Conservation (phyloP, 2,113 vertebrate species). For the Tupaia tana region DNA sequence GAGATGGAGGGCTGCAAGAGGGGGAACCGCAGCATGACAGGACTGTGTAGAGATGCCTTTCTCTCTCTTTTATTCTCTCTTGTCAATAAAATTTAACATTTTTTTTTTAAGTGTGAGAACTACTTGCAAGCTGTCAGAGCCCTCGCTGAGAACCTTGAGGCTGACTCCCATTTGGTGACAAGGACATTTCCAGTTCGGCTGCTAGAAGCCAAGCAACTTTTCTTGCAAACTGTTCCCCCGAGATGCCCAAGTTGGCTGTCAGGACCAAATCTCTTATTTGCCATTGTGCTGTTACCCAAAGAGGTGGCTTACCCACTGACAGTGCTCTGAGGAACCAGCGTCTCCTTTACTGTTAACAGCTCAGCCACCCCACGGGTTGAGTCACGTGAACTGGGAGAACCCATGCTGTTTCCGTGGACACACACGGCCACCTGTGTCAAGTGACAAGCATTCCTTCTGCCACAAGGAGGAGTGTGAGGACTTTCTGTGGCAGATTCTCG, state of each 20-base stretch:
- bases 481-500: background rate
- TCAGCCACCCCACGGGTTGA: background rate
- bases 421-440: background rate
- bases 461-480: background rate
- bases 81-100: no score
- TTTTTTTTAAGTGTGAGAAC: background rate
- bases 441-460: background rate
- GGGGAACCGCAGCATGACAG: no score
- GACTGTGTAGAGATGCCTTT: no score
- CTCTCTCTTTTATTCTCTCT: no score
- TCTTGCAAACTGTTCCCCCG: background rate
- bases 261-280: background rate
- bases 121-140: no score
- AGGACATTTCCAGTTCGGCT: background rate
- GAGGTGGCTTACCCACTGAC: background rate
- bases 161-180: background rate
- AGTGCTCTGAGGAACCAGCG: background rate
- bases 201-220: background rate
- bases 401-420: background rate
- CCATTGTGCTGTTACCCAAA: background rate
- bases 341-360: background rate
- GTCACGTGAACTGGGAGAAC: background rate
- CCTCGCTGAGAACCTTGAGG: accelerated
- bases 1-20: no score
- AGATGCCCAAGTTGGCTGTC: background rate